Base-by-base conservation (phyloP, 2,888 invertebrate genomes). In the Acleris laterana region DNA sequence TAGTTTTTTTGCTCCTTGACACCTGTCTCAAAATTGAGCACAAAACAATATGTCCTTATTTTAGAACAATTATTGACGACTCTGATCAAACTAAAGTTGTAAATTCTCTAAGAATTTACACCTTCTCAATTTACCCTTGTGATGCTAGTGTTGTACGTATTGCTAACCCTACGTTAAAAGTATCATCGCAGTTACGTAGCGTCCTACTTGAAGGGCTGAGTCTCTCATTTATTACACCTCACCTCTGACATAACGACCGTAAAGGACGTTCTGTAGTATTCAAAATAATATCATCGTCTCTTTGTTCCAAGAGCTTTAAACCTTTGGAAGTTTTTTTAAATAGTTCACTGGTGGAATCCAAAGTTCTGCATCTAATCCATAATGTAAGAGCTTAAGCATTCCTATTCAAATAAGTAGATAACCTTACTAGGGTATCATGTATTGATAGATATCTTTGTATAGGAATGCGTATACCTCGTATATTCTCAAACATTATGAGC, bases 131-230 rank as follows among this genome's bases (percentile, higher is more conserved):
- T 44, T 44, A n/a, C 17, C 16, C n/a, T 44, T 17, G 46, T 5
- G 7, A 16, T n/a, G 7, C 17, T 17, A 17, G 17, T 46, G 6
- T 17, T 17, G 6, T 16, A 16, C 5, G 3, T 49, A 44, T 55
- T 50, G 50, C 50, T 44, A 20, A 51, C 65, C 22, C 65, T 65
- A 49, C 56, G 13, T 1, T 25, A 7, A 57, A 19, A 13, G 62
- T 69, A 69, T 69, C 72, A 66, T 62, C 65, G 49, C 64, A 44
- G 51, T 63, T 53, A 65, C 65, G 60, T 68, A 61, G 60, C 70
- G 79, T 72, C 80, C 77, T 65, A 79, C 75, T 77, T 77, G 60
- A 61, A 68, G 72, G 71, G 72, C 77, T 73, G 74, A 7, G 50
- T 28, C 51, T 46, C 50, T 52, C 22, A 17, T 50, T 60, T 64